Evolutionary conservation across 92 coral and sea anemone genomes (phyloP), one percentile per base, ranked within the genome.

Genomic region (Paragorgia papillata): DNA sequence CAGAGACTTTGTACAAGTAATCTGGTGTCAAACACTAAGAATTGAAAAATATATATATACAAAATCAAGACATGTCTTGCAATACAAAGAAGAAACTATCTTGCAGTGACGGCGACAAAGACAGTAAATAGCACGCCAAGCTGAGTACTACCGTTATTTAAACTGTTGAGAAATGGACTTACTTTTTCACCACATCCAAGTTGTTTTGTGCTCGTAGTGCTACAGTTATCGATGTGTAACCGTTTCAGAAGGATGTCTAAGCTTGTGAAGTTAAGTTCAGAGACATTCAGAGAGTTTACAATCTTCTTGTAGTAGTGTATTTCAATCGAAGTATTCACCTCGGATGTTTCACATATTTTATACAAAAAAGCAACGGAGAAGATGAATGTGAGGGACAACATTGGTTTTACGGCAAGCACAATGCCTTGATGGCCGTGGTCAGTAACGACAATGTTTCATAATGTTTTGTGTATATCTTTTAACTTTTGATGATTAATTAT

Each of bases 1-100:
- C 61, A 39, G 57, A 69, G 20, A 41, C 29, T 25, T 20, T 68
- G 66, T 66, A 83, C 79, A 83, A 76, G 63, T 83, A 63, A 14
- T 31, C 12, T 32, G 59, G 21, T 24, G 70, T 57, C 32, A 83
- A 57, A 66, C 87, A 76, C 87, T 83, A 59, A 67, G 34, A n/a
- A 57, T 34, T 10, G 25, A 13, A 9, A 29, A 33, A 37, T 9
- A 26, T 7, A 39, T 29, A 56, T 28, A 57, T n/a, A n/a, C n/a
- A n/a, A n/a, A n/a, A n/a, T n/a, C n/a, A n/a, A n/a, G 46, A 17
- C 21, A 39, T 39, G 21, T 10, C 69, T 17, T 57, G 34, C 32
- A 73, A 39, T 15, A 56, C 53, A 46, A 15, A 15, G 53, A 2
- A 46, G n/a, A n/a, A 37, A 4, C 43, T 37, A 4, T 12, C 5